phyloP scores from a whole-genome alignment of 2,113 vertebrate genomes.

The Martes martes region DNA sequence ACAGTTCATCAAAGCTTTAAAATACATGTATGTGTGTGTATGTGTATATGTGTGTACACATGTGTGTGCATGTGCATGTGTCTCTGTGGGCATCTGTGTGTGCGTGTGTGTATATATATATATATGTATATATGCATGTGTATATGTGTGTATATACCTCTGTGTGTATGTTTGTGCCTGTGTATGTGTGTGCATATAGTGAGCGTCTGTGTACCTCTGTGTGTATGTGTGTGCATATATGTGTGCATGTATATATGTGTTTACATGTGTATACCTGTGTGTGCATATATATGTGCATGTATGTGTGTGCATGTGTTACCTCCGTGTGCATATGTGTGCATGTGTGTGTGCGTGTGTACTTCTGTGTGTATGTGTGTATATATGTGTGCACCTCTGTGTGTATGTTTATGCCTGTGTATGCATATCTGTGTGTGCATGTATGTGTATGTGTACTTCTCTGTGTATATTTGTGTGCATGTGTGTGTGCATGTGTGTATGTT shows the following conservation, averaged over 20 bases:
- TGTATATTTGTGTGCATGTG: not conserved
- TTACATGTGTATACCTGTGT: no score
- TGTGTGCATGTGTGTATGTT: not conserved
- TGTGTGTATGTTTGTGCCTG: not conserved
- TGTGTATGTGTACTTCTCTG: no score
- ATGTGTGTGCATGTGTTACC: not conserved
- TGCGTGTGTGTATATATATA: not conserved
- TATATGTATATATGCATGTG: not conserved
- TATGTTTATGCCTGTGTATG: not conserved
- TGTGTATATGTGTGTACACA: rapidly evolving
- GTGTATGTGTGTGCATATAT: not conserved
- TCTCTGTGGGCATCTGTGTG: no score
- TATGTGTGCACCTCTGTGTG: no score
- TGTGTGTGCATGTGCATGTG: not conserved
- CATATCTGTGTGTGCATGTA: no score
- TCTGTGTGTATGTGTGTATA: not conserved
- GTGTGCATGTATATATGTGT: not conserved
- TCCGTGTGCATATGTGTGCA: not conserved
- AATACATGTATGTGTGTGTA: not conserved
- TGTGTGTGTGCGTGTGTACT: not conserved
- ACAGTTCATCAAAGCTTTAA: not conserved
- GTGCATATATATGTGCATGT: not conserved
- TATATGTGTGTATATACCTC: not conserved
- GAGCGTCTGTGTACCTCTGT: no score
- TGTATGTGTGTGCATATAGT: not conserved